Evolutionary conservation across 2,888 invertebrate genomes (phyloP), one percentile per base, ranked within the genome.

Genomic region (Periphyllus acericola): DNA sequence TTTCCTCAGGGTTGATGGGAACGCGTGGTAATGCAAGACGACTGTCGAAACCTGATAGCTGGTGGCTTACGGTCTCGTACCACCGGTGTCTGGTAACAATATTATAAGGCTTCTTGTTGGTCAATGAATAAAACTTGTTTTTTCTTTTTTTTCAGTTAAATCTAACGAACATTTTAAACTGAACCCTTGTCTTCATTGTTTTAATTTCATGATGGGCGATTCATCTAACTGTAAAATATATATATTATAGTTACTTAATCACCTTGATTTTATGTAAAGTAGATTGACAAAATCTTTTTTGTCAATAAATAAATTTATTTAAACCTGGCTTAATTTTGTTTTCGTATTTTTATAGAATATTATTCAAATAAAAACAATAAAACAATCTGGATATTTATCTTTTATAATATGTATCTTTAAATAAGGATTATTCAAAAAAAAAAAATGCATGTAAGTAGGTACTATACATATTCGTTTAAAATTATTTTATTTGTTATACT

Each of bases 41-140:
- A 80, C 80, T 34, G 40, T 66, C 74, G 87, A 87, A 87, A 87
- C 74, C 60, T 29, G 87, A 87, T 87, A 87, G 74, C 74, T 81
- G 74, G 81, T 87, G 87, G 87, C 87, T 87, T 87, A 87, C 81
- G 32, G 87, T 87, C 72, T 80, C 46, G 19, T 66, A 80, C 80
- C 72, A 60, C 80, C 74, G 87, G 87, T 87, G 87, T 87, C 87
- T 81, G 87, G 87, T 87, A 87, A 87, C 87, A 87, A 74, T 72
- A 81, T 87, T 74, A 46, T 81, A 81, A 74, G 87, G 87, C 60
- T 87, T 87, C 87, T 40, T 81, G 80, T 87, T 87, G 80, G 87
- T 87, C 55, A 81, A 87, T 75, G 81, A 87, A 87, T 80, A 87
- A 86, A 87, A 87, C 86, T 71, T 25, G 79, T 86, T 80, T 80